Evolutionary conservation across 2,797 vertebrate genomes (phyloP).

Genomic region (Tympanoctomys barrerae): DNA sequence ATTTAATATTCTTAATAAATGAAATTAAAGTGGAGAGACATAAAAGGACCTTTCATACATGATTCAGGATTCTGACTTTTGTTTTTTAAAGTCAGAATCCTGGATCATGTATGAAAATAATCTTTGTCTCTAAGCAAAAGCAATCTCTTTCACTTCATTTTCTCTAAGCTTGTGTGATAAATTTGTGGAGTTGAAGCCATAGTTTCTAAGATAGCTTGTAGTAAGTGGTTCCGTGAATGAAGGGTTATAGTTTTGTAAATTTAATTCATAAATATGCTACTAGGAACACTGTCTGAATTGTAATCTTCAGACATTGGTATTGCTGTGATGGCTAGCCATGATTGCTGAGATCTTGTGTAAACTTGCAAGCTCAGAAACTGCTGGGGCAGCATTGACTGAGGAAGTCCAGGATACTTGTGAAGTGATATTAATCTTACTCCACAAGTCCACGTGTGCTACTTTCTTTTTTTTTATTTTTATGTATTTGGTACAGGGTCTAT

Average conservation of each 20-base stretch:
- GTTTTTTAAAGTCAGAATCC: too few species aligned
- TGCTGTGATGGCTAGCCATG: not conserved
- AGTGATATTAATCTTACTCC: not conserved
- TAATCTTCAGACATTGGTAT: not conserved
- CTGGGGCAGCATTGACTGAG: not conserved
- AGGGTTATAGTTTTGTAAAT: not conserved
- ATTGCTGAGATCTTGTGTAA: not conserved
- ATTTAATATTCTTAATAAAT: conserved; percentile 42
- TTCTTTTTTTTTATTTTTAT: too few species aligned
- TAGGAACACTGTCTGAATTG: not conserved
- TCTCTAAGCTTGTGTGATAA: not conserved
- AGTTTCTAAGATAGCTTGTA: conserved; percentile 33
- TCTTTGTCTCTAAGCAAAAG: not conserved
- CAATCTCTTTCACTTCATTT: not conserved
- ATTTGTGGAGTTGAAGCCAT: not conserved
- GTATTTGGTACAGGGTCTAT: too few species aligned
- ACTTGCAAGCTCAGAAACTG: not conserved
- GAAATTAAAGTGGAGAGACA: not conserved
- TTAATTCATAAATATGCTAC: not conserved
- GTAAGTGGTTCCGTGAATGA: not conserved
- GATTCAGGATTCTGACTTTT: conserved; percentile 33
- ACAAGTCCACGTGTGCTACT: not conserved
- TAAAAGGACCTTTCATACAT: not conserved
- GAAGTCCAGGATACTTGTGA: conserved; percentile 4
- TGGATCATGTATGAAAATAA: too few species aligned